Percentiles rank a stretch among this genome's conserved stretches.
Conservation (phyloP, 2,888 invertebrate genomes). For the Altica lythri region DNA sequence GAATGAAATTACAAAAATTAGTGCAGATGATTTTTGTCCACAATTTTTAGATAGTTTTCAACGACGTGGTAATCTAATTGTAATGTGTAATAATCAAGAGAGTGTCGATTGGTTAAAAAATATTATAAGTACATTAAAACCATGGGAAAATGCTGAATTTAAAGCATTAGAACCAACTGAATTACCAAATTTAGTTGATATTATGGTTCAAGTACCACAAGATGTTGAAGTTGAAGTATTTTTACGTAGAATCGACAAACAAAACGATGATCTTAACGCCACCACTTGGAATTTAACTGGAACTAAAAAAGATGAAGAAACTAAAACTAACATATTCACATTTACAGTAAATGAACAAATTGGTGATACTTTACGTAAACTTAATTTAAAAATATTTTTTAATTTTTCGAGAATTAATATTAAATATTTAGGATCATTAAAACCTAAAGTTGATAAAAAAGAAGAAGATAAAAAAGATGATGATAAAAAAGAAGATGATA, state of each 20-base stretch:
- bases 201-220: slow-evolving; percentile 12
- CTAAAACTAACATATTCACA: slow-evolving; percentile 13
- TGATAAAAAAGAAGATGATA: not conserved
- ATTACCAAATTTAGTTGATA: slow-evolving; percentile 20
- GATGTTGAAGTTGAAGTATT: slow-evolving; percentile 14
- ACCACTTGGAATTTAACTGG: slow-evolving; percentile 22
- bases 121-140: slow-evolving; percentile 12
- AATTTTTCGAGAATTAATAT: slow-evolving; percentile 24
- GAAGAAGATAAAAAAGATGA: slow-evolving; percentile 1
- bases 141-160: slow-evolving; percentile 23
- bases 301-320: slow-evolving; percentile 18
- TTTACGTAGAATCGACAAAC: slow-evolving; percentile 18
- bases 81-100: slow-evolving; percentile 26
- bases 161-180: slow-evolving; percentile 17
- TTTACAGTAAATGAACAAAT: slow-evolving; percentile 25
- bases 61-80: slow-evolving; percentile 21
- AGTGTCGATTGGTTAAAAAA: slow-evolving; percentile 27
- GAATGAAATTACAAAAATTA: slow-evolving; percentile 21
- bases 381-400: slow-evolving; percentile 23
- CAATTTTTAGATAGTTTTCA: slow-evolving; percentile 24
- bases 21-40: slow-evolving; percentile 21
- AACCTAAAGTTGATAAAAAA: slow-evolving; percentile 2
- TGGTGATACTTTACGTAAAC: slow-evolving; percentile 17
- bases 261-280: slow-evolving; percentile 23
- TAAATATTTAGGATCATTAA: slow-evolving; percentile 17